phyloP scores from a whole-genome alignment of 2,797 vertebrate genomes.

The Ptychobarbus kaznakovi region DNA sequence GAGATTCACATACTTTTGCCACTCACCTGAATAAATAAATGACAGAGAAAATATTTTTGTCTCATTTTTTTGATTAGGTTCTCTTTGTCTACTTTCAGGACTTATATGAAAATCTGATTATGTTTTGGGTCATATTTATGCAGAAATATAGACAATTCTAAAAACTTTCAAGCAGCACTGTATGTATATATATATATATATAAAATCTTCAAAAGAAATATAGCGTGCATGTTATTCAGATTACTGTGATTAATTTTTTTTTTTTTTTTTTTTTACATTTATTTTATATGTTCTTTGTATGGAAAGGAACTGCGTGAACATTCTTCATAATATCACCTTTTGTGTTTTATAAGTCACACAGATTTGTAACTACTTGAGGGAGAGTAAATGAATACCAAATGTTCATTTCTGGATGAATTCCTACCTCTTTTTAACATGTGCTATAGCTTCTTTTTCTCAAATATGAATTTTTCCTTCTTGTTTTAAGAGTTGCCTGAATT shows the following conservation, averaged over 20 bases:
- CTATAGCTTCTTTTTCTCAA: not conserved
- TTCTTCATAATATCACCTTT: not conserved
- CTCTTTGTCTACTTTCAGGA: too few relatives aligned
- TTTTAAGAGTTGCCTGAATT: slow-evolving; percentile 64
- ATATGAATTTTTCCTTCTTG: not conserved
- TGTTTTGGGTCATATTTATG: too few relatives aligned
- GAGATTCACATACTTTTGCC: too few relatives aligned
- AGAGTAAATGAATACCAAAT: not conserved
- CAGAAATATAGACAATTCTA: too few relatives aligned
- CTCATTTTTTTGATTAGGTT: too few relatives aligned
- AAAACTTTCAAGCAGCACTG: too few relatives aligned
- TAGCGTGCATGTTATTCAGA: not conserved
- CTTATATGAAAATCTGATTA: too few relatives aligned
- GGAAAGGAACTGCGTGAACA: not conserved
- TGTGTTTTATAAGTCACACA: not conserved
- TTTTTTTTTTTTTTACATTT: not conserved
- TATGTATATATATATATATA: too few relatives aligned
- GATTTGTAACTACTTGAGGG: not conserved
- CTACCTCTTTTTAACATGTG: not conserved
- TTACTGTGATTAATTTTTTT: not conserved
- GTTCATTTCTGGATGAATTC: not conserved
- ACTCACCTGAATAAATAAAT: too few relatives aligned
- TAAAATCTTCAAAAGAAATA: too few relatives aligned
- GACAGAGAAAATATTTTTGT: too few relatives aligned
- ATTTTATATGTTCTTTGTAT: not conserved